phyloP scores from a whole-genome alignment of 2,888 invertebrate genomes.

The Clistopyga incitator region DNA sequence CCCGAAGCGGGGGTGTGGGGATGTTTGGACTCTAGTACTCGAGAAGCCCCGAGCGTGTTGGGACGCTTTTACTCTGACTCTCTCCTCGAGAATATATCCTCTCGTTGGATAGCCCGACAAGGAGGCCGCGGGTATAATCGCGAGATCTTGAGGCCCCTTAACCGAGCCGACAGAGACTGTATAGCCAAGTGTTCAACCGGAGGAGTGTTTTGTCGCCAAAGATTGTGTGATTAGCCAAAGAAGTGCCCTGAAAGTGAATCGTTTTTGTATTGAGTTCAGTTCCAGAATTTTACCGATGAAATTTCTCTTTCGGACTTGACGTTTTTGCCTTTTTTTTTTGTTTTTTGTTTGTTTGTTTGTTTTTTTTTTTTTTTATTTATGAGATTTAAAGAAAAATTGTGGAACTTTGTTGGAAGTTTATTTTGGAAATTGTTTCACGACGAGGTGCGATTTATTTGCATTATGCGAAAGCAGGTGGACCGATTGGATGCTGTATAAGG shows the following conservation, averaged over 20 bases:
- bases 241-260: conserved; percentile 38
- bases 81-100: conserved; percentile 9
- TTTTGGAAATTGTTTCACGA: background rate
- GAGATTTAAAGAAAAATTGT: too few species aligned
- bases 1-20: conserved; percentile 77
- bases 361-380: background rate
- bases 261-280: background rate
- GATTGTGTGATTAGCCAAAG: conserved; percentile 35
- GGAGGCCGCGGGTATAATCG: background rate
- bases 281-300: conserved; percentile 8
- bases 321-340: background rate
- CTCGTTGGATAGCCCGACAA: background rate
- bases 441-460: background rate
- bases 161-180: background rate
- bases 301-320: conserved; percentile 6
- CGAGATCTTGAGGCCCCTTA: background rate
- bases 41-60: conserved; percentile 77
- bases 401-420: conserved; percentile 10
- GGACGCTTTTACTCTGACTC: conserved; percentile 68
- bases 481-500: conserved; percentile 15
- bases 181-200: background rate
- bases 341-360: background rate
- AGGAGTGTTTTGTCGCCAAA: conserved; percentile 38
- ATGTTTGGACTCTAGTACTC: conserved; percentile 76
- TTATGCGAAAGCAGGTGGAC: conserved; percentile 17